Base-by-base conservation (phyloP, 2,113 vertebrate genomes). In the Oplegnathus fasciatus region DNA sequence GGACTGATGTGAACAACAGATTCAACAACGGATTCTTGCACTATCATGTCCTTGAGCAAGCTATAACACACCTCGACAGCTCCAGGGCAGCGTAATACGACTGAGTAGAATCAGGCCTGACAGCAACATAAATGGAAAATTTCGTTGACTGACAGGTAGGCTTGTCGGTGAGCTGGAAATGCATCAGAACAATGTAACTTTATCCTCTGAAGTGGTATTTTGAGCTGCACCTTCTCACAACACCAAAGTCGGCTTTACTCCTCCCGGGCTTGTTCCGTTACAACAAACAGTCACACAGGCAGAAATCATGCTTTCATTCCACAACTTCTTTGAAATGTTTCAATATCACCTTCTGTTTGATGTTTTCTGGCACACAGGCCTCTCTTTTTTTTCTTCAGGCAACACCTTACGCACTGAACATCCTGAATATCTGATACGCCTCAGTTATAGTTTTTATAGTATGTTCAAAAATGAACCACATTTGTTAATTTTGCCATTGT, bases 101-200 rank as follows among this genome's bases (percentile, higher is more conserved):
- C 20, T 10, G 66, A 44, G 64, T 2, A 80, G 75, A 78, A 72
- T 77, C 34, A 24, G 30, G 13, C 55, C 50, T 83, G 87, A 91
- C 84, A 87, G 80, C 54, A 61, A n/a, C 54, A 87, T 82, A 80
- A 78, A 82, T 8, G 5, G 67, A 88, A 86, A 50, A 17, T 86
- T 60, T 77, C 18, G n/a, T 0, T 88, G 89, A 90, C 40, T 91
- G 93, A 91, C 80, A 92, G 55, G 44, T 24, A 40, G 92, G 46
- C 76, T 82, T 68, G 78, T 84, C 28, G n/a, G 64, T 57, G 48
- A 87, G 72, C 52, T 87, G 44, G 68, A 83, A 34, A 87, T 0
- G 32, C 46, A 57, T 88, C 44, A 52, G 58, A 91, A 87, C 82
- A 89, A 84, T 68, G 91, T 85, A 89, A 93, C 87, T 68, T 80